A percentile compares a stretch with the other conserved stretches of the same genome.
These are phyloP conservation scores for Dermochelys coriacea DNA, from an alignment of 2,797 vertebrate genomes.

Conservation along the genomic window DNA sequence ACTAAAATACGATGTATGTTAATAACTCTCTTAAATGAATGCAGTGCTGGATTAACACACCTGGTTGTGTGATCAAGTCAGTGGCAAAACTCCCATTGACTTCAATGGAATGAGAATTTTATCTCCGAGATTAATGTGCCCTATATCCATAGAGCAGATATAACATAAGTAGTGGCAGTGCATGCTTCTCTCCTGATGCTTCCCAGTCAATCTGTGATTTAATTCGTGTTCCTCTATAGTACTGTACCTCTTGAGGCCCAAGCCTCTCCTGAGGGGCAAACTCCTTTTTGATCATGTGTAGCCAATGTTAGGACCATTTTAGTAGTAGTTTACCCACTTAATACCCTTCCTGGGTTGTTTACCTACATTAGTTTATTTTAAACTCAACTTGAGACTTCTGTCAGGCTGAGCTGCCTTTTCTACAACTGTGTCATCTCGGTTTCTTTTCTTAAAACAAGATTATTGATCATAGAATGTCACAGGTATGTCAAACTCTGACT, in stretches of 20 bases:
- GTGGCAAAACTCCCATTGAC: not conserved
- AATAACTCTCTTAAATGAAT: fast-evolving
- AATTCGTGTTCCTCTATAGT: fast-evolving
- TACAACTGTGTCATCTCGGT: not conserved
- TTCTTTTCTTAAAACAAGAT: not conserved
- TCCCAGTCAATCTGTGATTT: not conserved
- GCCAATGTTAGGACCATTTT: not conserved
- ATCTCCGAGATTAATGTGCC: not conserved
- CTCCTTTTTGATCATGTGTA: not conserved
- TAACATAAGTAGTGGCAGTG: not conserved
- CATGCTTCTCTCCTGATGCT: not conserved
- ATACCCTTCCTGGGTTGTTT: not conserved
- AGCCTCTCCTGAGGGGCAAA: not conserved
- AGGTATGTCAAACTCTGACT: not conserved
- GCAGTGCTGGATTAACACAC: fast-evolving
- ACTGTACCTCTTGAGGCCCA: fast-evolving
- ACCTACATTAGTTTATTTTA: not conserved
- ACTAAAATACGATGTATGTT: not conserved
- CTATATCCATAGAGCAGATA: not conserved
- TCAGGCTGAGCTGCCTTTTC: not conserved
- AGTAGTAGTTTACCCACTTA: fast-evolving
- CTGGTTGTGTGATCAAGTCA: not conserved
- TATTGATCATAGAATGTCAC: not conserved
- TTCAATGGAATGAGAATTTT: not conserved
- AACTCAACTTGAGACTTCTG: not conserved